Percentiles rank a stretch among this genome's conserved stretches.
Conservation (phyloP, 2,113 vertebrate species). For the Phocoena sinus region DNA sequence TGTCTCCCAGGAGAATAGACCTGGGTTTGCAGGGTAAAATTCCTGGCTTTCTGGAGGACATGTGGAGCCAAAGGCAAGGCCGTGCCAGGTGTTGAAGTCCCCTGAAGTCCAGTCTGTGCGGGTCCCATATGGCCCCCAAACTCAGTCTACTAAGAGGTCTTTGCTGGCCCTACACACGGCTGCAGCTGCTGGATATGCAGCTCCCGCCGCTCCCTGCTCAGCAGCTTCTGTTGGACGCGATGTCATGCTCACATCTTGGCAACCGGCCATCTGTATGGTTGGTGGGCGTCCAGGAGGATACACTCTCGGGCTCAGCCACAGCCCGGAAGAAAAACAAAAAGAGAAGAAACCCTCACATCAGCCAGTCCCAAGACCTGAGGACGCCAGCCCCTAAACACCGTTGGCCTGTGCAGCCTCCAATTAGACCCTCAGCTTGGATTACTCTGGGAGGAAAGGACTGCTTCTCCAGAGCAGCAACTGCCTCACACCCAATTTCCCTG, state of each 20-base stretch:
- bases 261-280: slow-evolving; percentile 61
- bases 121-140: not conserved
- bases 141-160: not conserved
- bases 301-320: not conserved
- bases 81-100: fast-evolving
- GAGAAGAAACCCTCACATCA: fast-evolving
- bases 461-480: not conserved
- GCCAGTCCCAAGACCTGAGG: not conserved
- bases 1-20: not conserved
- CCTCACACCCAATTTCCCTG: not conserved
- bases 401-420: not conserved
- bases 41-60: not conserved
- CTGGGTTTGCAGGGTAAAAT: not conserved
- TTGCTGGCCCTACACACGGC: slow-evolving; percentile 48
- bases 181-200: slow-evolving; percentile 71
- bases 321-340: not conserved
- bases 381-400: not conserved
- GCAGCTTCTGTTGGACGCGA: slow-evolving; percentile 57
- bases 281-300: slow-evolving; percentile 68
- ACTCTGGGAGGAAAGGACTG: not conserved
- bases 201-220: slow-evolving; percentile 64
- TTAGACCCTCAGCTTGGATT: not conserved
- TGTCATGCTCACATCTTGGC: slow-evolving; percentile 45
- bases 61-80: not conserved
- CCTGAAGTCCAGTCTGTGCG: not conserved